Conservation (phyloP, 1,140 invertebrate species). For the Cydia splendana region DNA sequence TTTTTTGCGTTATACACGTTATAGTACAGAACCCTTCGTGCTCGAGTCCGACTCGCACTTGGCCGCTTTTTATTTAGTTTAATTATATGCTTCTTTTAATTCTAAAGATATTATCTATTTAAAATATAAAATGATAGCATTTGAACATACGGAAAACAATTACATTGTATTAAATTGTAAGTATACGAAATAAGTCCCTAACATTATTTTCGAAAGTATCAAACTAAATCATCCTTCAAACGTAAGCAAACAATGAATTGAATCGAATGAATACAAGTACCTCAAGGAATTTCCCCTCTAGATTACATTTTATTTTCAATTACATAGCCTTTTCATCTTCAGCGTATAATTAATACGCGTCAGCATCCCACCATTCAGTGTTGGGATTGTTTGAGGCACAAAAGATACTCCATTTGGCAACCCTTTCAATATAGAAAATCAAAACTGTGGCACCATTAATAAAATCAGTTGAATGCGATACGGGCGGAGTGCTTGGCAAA, state of each 20-base stretch:
- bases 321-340: conserved; percentile 20
- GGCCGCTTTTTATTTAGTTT: too few relatives aligned
- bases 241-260: background rate
- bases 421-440: conserved; percentile 32
- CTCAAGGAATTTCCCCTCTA: background rate
- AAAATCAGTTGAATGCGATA: conserved; percentile 20
- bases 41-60: too few relatives aligned
- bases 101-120: too few relatives aligned
- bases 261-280: background rate
- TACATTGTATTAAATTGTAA: too few relatives aligned
- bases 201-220: too few relatives aligned
- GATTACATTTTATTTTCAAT: conserved; percentile 18
- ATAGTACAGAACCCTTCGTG: too few relatives aligned
- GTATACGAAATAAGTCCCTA: too few relatives aligned
- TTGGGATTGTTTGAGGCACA: conserved; percentile 27
- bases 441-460: conserved; percentile 29
- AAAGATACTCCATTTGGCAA: conserved; percentile 28
- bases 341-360: conserved; percentile 4
- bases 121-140: too few relatives aligned
- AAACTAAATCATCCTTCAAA: too few relatives aligned
- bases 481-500: background rate
- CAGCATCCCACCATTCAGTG: conserved; percentile 26
- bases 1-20: too few relatives aligned
- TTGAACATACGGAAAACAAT: too few relatives aligned
- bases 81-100: too few relatives aligned